Percentiles rank a stretch among this genome's conserved stretches.
phyloP scores from a whole-genome alignment of 2,888 invertebrate genomes.

The Drosophila acutilabella region DNA sequence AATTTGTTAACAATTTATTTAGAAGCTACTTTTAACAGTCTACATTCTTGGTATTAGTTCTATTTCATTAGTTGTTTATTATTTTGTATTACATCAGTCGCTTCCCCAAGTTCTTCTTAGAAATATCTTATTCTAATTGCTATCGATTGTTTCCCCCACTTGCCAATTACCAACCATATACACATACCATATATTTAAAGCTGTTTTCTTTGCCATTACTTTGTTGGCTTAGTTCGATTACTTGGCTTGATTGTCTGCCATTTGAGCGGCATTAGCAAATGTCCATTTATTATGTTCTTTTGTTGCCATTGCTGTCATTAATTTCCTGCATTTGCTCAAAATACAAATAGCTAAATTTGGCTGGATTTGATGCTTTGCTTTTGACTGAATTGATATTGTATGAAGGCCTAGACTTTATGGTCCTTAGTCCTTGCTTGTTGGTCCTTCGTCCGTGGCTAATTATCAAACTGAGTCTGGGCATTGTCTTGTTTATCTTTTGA shows the following conservation, averaged over 20 bases:
- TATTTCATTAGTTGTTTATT: too few relatives aligned
- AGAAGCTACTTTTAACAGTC: too few relatives aligned
- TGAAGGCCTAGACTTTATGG: not conserved
- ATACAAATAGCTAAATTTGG: conserved; percentile 11
- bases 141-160: too few relatives aligned
- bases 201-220: not conserved
- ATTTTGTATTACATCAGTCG: too few relatives aligned
- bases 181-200: not conserved
- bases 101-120: too few relatives aligned
- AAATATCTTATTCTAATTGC: too few relatives aligned
- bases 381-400: conserved; percentile 8
- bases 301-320: conserved; percentile 27
- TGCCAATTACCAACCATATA: too few relatives aligned
- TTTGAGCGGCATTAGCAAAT: conserved; percentile 5
- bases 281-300: conserved; percentile 18
- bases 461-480: conserved; percentile 47
- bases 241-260: not conserved
- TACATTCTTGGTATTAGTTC: too few relatives aligned
- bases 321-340: conserved; percentile 17
- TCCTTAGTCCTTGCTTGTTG: not conserved
- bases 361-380: not conserved
- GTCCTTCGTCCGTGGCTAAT: conserved; percentile 44
- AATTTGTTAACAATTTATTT: too few relatives aligned
- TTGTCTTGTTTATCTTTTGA: conserved; percentile 52
- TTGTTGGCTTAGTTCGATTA: not conserved